Evolutionary conservation across 2,797 vertebrate species (phyloP).

Genomic region (Gila robusta): DNA sequence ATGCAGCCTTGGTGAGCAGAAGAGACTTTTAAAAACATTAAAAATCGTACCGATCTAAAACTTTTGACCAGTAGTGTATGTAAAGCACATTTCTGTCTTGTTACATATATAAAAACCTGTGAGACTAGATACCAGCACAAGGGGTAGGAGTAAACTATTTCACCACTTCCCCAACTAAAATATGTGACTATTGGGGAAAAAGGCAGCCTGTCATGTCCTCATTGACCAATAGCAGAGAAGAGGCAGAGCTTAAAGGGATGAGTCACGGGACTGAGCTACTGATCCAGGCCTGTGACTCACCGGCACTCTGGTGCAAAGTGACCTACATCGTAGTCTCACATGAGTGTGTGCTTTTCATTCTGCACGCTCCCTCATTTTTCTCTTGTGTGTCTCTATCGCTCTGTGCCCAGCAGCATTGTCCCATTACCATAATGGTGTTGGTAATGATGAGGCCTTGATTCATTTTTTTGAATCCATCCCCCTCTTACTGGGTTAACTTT

Average conservation of each 20-base stretch:
- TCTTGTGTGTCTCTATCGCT: not conserved
- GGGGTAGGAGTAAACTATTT: not conserved
- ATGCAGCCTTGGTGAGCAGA: too few species aligned
- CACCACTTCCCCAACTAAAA: conserved; percentile 15
- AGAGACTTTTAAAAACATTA: too few species aligned
- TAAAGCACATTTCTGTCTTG: not conserved
- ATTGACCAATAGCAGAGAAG: conserved; percentile 11
- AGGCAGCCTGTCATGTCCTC: not conserved
- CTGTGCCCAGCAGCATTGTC: conserved; percentile 45
- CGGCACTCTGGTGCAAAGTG: conserved; percentile 49
- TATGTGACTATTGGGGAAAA: not conserved
- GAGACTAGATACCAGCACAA: not conserved
- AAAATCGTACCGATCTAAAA: too few species aligned
- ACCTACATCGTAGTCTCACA: conserved; percentile 51
- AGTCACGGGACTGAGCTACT: conserved; percentile 40
- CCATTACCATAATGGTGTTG: conserved; percentile 49
- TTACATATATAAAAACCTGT: not conserved
- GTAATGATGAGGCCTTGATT: conserved; percentile 51
- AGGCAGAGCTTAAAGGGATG: conserved; percentile 13
- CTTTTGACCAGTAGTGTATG: not conserved
- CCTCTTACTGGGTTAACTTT: conserved; percentile 42
- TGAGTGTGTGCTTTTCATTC: conserved; percentile 44
- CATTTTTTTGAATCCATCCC: conserved; percentile 35
- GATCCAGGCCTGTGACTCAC: conserved; percentile 49
- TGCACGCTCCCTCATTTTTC: conserved; percentile 6